These are phyloP conservation scores for Macroglossus sobrinus DNA, from an alignment of 2,113 vertebrate genomes.

Conservation along the genomic window DNA sequence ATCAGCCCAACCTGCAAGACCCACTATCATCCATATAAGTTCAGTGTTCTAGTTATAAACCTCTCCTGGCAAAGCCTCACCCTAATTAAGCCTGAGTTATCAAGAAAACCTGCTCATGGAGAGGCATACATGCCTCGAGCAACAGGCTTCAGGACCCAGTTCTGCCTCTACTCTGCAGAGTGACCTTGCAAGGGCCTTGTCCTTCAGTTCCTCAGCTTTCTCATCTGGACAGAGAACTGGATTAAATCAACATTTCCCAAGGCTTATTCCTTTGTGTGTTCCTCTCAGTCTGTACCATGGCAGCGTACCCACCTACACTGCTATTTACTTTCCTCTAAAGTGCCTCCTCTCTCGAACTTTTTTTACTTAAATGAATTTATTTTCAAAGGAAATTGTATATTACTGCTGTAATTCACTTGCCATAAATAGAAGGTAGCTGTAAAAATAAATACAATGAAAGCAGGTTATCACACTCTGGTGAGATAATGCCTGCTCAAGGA, in stretches of 20 bases:
- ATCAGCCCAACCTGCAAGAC: neutral
- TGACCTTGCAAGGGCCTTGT: neutral
- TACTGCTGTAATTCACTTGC: neutral
- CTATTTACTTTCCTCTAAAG: neutral
- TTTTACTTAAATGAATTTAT: neutral
- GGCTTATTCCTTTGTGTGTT: neutral
- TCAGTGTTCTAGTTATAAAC: neutral
- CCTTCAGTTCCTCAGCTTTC: neutral
- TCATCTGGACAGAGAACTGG: neutral
- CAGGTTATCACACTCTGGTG: neutral
- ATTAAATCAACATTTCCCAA: neutral
- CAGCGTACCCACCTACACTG: fast-evolving
- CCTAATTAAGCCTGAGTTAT: fast-evolving
- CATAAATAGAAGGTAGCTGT: conserved; percentile 47
- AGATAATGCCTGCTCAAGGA: neutral
- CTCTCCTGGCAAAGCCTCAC: neutral
- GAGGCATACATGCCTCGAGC: fast-evolving
- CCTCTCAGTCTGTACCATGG: fast-evolving
- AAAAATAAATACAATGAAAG: conserved; percentile 37
- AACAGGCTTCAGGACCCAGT: neutral
- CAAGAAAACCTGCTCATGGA: neutral
- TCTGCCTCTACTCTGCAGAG: neutral
- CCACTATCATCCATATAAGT: fast-evolving
- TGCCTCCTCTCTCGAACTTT: neutral
- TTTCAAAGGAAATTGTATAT: conserved; percentile 12